A percentile compares a stretch with the other conserved stretches of the same genome.
Conservation (phyloP, 2,888 invertebrate genomes). For the Phortica magna region DNA sequence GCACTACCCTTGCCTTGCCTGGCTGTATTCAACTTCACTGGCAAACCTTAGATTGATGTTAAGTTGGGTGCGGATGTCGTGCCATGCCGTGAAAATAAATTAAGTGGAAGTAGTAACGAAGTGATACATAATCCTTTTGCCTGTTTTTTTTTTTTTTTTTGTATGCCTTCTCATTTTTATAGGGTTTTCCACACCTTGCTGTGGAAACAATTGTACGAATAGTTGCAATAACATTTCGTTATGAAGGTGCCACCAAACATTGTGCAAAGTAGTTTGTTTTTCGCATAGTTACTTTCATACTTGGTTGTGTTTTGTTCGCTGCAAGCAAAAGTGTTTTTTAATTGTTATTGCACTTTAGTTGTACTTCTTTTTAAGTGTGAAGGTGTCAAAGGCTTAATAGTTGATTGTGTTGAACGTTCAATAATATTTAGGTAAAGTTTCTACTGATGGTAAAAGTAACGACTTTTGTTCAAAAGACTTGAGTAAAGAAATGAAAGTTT, state of each 20-base stretch:
- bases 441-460: background rate
- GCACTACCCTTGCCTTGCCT: background rate
- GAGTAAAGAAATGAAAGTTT: no score
- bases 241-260: constrained; percentile 42
- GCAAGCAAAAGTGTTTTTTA: constrained; percentile 17
- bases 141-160: constrained; percentile 38
- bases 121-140: constrained; percentile 69
- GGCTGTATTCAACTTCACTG: background rate
- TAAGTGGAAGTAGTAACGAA: constrained; percentile 71
- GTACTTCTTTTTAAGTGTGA: background rate
- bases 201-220: constrained; percentile 36
- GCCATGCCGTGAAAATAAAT: constrained; percentile 61
- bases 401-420: background rate
- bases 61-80: constrained; percentile 19
- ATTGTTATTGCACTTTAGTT: constrained; percentile 14
- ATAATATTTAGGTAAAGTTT: background rate
- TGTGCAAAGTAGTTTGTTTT: background rate
- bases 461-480: no score
- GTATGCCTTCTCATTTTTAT: constrained; percentile 32
- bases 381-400: background rate
- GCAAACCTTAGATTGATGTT: background rate
- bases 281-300: background rate
- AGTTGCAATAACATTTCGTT: constrained; percentile 47
- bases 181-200: background rate
- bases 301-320: background rate